A percentile compares a stretch with the other conserved stretches of the same genome.
These are phyloP conservation scores for Andrena hattorfiana DNA, from an alignment of 2,888 invertebrate genomes.

Conservation along the genomic window DNA sequence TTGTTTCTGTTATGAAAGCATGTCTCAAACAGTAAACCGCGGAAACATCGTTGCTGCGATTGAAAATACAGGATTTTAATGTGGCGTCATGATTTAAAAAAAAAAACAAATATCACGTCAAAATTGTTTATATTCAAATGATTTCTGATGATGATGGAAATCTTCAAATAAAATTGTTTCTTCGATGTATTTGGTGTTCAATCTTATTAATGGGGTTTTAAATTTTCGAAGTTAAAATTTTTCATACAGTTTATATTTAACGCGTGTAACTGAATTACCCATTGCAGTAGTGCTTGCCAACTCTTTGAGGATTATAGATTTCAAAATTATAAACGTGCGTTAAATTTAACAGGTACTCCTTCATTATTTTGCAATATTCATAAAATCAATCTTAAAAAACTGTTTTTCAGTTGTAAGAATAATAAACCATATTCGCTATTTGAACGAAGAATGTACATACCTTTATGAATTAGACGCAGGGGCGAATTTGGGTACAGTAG, in stretches of 20 bases:
- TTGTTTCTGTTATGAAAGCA: not conserved
- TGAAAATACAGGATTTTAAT: not conserved
- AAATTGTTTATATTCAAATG: too few species aligned
- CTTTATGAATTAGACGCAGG: not conserved
- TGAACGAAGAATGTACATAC: not conserved
- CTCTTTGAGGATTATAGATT: not conserved
- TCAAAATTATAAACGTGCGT: not conserved
- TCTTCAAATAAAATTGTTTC: too few species aligned
- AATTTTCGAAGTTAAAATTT: not conserved
- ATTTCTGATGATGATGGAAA: too few species aligned
- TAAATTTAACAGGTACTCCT: not conserved
- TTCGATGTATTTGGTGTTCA: too few species aligned
- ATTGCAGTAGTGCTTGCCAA: not conserved
- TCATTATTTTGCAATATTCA: not conserved
- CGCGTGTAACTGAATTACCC: not conserved
- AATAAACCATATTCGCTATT: not conserved
- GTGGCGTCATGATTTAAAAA: not conserved
- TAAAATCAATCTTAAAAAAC: not conserved
- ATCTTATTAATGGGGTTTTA: too few species aligned
- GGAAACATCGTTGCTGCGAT: too few species aligned
- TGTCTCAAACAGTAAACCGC: not conserved
- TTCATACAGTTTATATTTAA: not conserved
- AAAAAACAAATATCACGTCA: not conserved
- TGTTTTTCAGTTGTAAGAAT: not conserved
- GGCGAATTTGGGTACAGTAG: too few species aligned